These are phyloP conservation scores for Pterois miles DNA, from an alignment of 2,797 vertebrate species.

Conservation along the genomic window DNA sequence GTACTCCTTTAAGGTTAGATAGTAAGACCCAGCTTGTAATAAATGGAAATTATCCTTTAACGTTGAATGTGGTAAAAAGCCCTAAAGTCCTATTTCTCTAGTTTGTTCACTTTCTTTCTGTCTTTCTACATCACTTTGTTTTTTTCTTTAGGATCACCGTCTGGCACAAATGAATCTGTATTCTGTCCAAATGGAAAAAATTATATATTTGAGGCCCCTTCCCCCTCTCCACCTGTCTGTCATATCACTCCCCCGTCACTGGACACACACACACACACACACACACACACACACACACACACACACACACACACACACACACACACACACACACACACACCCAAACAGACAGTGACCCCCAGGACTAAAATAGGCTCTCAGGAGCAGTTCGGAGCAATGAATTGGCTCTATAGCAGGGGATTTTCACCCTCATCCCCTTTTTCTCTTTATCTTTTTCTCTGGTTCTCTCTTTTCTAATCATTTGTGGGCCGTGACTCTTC, in stretches of 20 bases:
- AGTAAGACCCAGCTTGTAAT: not conserved
- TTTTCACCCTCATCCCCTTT: constrained; percentile 82
- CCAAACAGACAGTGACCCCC: constrained; percentile 83
- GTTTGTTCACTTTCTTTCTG: constrained; percentile 9
- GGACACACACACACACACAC: constrained; percentile 40
- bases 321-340: constrained; percentile 3
- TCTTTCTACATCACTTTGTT: constrained; percentile 65
- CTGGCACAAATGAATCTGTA: constrained; percentile 62
- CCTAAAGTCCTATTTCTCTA: not conserved
- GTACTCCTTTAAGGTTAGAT: not conserved
- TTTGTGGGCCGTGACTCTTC: constrained; percentile 82
- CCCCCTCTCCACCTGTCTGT: constrained; percentile 68
- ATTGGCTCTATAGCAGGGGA: constrained; percentile 84
- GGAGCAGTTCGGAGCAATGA: constrained; percentile 88
- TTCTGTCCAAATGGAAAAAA: constrained; percentile 60
- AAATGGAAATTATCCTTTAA: not conserved
- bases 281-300: constrained; percentile 8
- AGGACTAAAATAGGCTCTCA: constrained; percentile 91
- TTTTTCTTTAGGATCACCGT: constrained; percentile 47
- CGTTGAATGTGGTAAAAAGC: not conserved
- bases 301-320: constrained; percentile 8
- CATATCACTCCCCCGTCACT: constrained; percentile 47
- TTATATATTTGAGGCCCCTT: constrained; percentile 57
- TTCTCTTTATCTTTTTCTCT: constrained; percentile 79
- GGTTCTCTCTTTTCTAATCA: constrained; percentile 83